Conservation (phyloP, 2,113 vertebrate species). For the Muntiacus muntjak region DNA sequence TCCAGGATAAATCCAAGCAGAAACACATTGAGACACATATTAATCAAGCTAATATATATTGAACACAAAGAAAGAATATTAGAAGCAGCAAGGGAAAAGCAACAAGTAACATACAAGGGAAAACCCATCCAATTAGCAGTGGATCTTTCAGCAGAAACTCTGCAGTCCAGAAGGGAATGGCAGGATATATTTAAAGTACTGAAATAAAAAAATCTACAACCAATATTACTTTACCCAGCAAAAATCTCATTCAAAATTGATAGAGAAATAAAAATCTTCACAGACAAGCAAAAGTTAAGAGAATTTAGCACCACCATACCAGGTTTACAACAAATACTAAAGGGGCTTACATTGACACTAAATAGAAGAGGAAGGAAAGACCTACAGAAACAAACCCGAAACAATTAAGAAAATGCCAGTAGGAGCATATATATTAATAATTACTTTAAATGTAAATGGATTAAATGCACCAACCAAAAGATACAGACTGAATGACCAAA, state of each 20-base stretch:
- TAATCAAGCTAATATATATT: background rate
- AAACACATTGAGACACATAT: background rate
- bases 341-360: background rate
- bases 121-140: background rate
- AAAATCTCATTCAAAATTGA: background rate
- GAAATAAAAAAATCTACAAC: background rate
- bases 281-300: background rate
- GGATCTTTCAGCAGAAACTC: background rate
- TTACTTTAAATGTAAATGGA: background rate
- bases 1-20: background rate
- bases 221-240: background rate
- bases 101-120: background rate
- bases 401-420: background rate
- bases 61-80: background rate
- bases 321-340: background rate
- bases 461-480: background rate
- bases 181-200: background rate
- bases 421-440: background rate
- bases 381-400: background rate
- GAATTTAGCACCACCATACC: background rate
- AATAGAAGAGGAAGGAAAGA: background rate
- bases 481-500: background rate
- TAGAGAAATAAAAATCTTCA: background rate
- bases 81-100: background rate
- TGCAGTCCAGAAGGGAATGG: background rate